Evolutionary conservation across 1,140 invertebrate genomes (phyloP).

Genomic region (Charaxes varanes): DNA sequence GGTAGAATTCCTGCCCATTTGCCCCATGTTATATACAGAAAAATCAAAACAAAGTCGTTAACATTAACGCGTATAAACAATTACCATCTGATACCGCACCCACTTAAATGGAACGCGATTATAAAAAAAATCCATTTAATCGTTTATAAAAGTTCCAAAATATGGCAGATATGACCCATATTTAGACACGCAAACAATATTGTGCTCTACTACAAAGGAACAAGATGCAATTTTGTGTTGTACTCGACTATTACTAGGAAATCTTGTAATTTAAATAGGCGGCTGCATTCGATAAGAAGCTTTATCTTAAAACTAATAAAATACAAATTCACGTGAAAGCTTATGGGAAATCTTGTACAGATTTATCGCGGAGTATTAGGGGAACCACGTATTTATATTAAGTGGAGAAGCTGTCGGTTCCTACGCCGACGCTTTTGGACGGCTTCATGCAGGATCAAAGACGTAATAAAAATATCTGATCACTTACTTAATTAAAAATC

Average conservation of each 20-base stretch:
- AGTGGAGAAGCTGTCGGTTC: constrained; percentile 68
- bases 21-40: no score
- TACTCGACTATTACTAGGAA: constrained; percentile 22
- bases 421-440: constrained; percentile 58
- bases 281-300: constrained; percentile 33
- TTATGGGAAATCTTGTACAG: constrained; percentile 30
- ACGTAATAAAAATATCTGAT: no score
- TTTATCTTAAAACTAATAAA: constrained; percentile 44
- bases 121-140: no score
- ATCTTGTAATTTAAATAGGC: constrained; percentile 27
- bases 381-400: constrained; percentile 69
- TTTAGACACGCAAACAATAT: constrained; percentile 18
- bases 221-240: constrained; percentile 34
- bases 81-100: no score
- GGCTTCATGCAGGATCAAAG: constrained; percentile 56
- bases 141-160: constrained; percentile 25
- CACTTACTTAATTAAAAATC: no score
- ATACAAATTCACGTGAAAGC: constrained; percentile 35
- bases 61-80: no score
- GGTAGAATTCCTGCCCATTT: no score
- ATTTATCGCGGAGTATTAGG: constrained; percentile 59
- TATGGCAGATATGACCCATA: constrained; percentile 35
- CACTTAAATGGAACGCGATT: no score
- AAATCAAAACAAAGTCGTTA: no score
- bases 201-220: constrained; percentile 29